Evolutionary conservation across 2,113 vertebrate species (phyloP), one percentile per base, ranked within the genome.

Genomic region (Pleuronectes platessa): DNA sequence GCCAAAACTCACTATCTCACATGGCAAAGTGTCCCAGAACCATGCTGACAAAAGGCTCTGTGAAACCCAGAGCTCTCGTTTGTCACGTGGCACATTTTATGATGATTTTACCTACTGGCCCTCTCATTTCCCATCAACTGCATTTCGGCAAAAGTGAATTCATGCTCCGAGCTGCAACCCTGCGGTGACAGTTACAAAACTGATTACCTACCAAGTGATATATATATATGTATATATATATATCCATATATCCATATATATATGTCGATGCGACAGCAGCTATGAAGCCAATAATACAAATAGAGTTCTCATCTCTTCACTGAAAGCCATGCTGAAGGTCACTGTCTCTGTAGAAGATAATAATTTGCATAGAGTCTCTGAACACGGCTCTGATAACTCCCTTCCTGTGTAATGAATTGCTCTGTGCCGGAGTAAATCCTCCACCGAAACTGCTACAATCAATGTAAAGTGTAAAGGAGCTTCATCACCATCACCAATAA

Each of bases 21-120:
- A 20, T 51, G 35, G 12, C 85, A 84, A 56, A 74, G 64, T 71
- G 78, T 81, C 54, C 68, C 51, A 37, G 74, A 64, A 80, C 68
- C 40, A 75, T 61, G 42, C 55, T 60, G 31, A 69, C 62, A 76
- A 76, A 63, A 76, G 65, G n/a, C 66, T 35, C 23, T 11, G 10
- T 54, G 6, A 72, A 85, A 71, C 5, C 45, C 55, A 1, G 49
- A 13, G 42, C 61, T 40, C 11, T 72, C 31, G 40, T 65, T 76
- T 78, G 65, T 65, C 0, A 35, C 20, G n/a, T 17, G 51, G 20
- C 17, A 55, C n/a, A 45, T 78, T 72, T 71, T 56, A 7, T 40
- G 55, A 79, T 59, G 37, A 20, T 74, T 74, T 80, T 47, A 31
- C 17, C 27, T 15, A 0, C 68, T 37, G 24, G 61, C 7, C 13